Percentiles rank a stretch among this genome's conserved stretches.
phyloP scores from a whole-genome alignment of 2,113 vertebrate species.

The Chamaetylas fuelleborni region DNA sequence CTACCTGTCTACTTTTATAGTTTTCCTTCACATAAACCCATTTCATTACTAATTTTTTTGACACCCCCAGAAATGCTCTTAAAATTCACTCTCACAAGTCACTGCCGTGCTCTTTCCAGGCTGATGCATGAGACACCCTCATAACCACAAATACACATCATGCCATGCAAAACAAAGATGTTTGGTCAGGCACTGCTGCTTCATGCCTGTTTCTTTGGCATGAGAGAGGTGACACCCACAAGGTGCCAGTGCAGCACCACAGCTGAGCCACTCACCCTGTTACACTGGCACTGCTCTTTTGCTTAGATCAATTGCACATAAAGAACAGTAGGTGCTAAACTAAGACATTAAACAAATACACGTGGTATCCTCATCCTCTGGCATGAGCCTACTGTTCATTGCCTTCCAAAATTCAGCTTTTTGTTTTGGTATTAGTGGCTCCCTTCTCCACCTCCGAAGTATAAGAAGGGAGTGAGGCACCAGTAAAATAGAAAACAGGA shows the following conservation, averaged over 20 bases:
- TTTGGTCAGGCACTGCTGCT: background rate
- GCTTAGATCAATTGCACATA: background rate
- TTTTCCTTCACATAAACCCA: background rate
- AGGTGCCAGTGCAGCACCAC: background rate
- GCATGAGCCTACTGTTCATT: background rate
- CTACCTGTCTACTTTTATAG: background rate
- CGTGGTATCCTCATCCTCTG: background rate
- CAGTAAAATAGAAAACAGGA: background rate
- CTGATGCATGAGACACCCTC: background rate
- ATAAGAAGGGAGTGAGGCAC: background rate
- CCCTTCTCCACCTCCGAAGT: background rate
- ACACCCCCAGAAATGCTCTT: background rate
- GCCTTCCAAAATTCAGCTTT: background rate
- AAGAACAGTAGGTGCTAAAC: background rate
- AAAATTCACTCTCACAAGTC: background rate
- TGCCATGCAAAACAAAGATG: background rate
- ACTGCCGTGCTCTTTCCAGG: background rate
- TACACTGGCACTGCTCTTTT: background rate
- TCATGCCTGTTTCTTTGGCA: background rate
- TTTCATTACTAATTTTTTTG: background rate
- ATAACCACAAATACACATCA: background rate
- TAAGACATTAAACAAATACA: background rate
- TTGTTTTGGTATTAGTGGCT: background rate
- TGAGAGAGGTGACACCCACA: background rate
- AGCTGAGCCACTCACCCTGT: background rate